Base-by-base conservation (phyloP, 1,140 invertebrate species). In the Drosophila truncata region DNA sequence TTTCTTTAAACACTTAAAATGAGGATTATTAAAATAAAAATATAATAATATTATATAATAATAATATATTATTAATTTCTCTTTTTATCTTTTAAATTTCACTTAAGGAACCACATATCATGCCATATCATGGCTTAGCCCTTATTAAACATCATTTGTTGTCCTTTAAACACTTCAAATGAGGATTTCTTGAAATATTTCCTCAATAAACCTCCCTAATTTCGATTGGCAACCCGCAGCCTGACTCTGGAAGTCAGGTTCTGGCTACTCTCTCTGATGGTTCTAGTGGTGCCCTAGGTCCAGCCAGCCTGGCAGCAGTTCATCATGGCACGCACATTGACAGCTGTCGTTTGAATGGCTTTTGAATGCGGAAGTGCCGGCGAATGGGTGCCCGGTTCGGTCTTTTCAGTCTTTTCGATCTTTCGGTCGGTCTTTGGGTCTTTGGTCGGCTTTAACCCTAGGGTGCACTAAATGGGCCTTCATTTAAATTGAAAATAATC, bases 401-500 rank as follows among this genome's bases (percentile, higher is more conserved):
- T 18, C 37, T 20, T 41, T 29, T 49, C 27, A 54, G 50, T 54
- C 50, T 23, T 54, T 54, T n/a, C n/a, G n/a, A n/a, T n/a, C n/a
- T n/a, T n/a, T n/a, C n/a, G n/a, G n/a, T n/a, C 8, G 8, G 50
- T 54, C 50, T 54, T 52, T 33, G 16, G 35, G 11, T 14, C 25
- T 52, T 33, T 16, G 35, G 11, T 14, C 25, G 33, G 41, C 47
- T 66, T 69, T 69, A 47, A 66, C 73, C 72, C 54, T 55, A 49
- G 74, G 80, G 80, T 83, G 83, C 83, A 72, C 64, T 67, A 87
- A 87, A 83, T 83, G 84, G 84, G 80, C 61, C 80, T 87, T 87
- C 80, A 87, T 87, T 88, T 83, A 87, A 87, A 88, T 88, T 83
- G 83, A 83, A 83, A 88, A 88, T 88, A 87, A 87, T 84, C 87